A percentile compares a stretch with the other conserved stretches of the same genome.
These are phyloP conservation scores for Danaus plexippus DNA, from an alignment of 1,140 invertebrate species.

Conservation along the genomic window DNA sequence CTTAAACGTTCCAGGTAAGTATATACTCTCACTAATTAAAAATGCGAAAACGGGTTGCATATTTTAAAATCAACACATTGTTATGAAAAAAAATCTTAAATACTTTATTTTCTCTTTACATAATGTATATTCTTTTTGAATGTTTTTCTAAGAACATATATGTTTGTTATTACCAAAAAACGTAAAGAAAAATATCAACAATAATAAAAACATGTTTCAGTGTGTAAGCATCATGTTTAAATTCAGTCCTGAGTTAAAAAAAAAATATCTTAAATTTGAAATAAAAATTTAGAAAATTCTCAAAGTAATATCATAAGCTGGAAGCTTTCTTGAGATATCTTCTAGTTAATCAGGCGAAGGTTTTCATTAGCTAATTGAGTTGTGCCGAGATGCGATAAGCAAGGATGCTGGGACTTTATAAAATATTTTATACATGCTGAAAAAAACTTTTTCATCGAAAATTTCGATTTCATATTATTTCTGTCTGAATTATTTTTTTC, in stretches of 20 bases:
- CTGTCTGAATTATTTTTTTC: constrained; percentile 13
- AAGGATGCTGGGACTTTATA: constrained; percentile 1
- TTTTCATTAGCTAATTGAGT: constrained; percentile 65
- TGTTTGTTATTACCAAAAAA: background rate
- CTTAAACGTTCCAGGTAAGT: too few species aligned
- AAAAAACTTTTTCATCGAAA: too few species aligned
- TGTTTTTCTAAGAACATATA: constrained; percentile 2
- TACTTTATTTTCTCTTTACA: too few species aligned
- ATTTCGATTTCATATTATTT: background rate
- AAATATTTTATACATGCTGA: too few species aligned
- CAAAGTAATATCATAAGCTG: constrained; percentile 19
- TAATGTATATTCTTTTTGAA: too few species aligned
- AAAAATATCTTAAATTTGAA: constrained; percentile 7
- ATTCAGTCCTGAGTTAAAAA: constrained; percentile 4
- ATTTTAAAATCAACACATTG: too few species aligned
- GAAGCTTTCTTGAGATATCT: constrained; percentile 25
- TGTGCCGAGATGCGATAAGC: constrained; percentile 18
- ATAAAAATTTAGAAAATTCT: constrained; percentile 10
- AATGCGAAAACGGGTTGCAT: too few species aligned
- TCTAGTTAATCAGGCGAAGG: constrained; percentile 37
- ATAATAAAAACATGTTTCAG: background rate
- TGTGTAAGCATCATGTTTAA: constrained; percentile 3
- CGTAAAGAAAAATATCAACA: too few species aligned
- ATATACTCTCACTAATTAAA: too few species aligned
- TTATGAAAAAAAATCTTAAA: too few species aligned